Base-by-base conservation (phyloP, 2,797 vertebrate species). In the Phataginus tricuspis region DNA sequence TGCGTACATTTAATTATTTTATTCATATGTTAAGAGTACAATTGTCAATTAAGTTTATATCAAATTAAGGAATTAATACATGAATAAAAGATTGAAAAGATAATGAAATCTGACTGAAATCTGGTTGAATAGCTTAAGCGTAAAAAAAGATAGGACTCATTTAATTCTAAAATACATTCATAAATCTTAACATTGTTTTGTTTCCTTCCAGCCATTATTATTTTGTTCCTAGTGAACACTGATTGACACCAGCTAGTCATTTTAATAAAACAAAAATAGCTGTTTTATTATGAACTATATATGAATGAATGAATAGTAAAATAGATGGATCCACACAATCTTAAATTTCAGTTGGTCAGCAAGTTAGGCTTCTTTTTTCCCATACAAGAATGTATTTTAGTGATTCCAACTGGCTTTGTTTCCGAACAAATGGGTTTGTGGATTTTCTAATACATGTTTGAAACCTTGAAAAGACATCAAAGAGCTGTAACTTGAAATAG, bases 401-500 rank as follows among this genome's bases (percentile, higher is more conserved):
- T 25, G n/a, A 86, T 74, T 95, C 11, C 4, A 39, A 0, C n/a
- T 78, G 13, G 34, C 5, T 94, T 92, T 92, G 19, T n/a, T 86
- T 97, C 82, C 92, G 51, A 87, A 69, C 57, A 72, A 87, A 72
- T 10, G 15, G 5, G 5, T 69, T 75, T 49, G 72, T 85, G 37
- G 42, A 45, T 80, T 95, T 91, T 90, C 75, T 78, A 74, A 87
- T 87, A 88, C 16, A 72, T 85, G 77, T 93, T 64, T 83, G 64
- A 95, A 66, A 85, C 14, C 34, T 93, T 84, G 78, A 85, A 92
- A 91, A 88, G 45, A 71, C 15, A 86, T 83, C 78, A 75, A 37
- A 75, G 55, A 82, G 57, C 34, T 93, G 27, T 72, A 72, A 89
- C 84, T 91, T 96, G 88, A 92, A 93, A 79, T 49, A 82, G 42